phyloP scores from a whole-genome alignment of 2,797 vertebrate species.

The Capromys pilorides region DNA sequence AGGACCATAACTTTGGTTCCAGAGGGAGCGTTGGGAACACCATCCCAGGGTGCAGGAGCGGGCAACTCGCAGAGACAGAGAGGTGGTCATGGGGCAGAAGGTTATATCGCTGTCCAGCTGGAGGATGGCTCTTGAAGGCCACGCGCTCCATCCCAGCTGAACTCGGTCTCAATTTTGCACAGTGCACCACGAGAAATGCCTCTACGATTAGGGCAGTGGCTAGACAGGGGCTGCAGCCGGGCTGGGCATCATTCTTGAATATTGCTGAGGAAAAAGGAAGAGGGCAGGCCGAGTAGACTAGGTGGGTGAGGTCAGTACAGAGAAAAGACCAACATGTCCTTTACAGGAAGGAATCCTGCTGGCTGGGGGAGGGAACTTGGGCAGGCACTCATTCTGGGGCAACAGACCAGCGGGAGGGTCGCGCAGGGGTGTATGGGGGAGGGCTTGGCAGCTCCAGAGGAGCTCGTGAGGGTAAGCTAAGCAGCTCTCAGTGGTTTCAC shows the following conservation, averaged over 20 bases:
- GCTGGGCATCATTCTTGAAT: not conserved
- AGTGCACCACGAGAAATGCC: not conserved
- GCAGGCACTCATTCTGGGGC: not conserved
- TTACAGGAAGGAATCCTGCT: not conserved
- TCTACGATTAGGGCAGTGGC: not conserved
- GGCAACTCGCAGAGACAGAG: not conserved
- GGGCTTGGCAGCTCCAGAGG: not conserved
- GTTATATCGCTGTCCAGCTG: not conserved
- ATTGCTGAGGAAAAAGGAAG: not conserved
- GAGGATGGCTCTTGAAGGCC: not conserved
- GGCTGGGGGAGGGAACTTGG: not conserved
- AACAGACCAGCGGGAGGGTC: not conserved
- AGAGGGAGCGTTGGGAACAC: not conserved
- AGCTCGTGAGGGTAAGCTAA: not conserved
- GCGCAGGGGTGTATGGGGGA: not conserved
- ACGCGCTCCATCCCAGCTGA: not conserved
- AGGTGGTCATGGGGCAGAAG: not conserved
- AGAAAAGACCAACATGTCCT: not conserved
- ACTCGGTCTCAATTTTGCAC: not conserved
- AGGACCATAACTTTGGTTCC: not conserved
- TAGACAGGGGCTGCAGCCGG: not conserved
- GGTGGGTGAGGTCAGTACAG: not conserved
- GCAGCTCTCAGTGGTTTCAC: not conserved
- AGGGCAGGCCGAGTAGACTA: not conserved
- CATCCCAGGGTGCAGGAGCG: not conserved